Evolutionary conservation across 1,140 invertebrate genomes (phyloP).

Genomic region (Cydia strobilella): DNA sequence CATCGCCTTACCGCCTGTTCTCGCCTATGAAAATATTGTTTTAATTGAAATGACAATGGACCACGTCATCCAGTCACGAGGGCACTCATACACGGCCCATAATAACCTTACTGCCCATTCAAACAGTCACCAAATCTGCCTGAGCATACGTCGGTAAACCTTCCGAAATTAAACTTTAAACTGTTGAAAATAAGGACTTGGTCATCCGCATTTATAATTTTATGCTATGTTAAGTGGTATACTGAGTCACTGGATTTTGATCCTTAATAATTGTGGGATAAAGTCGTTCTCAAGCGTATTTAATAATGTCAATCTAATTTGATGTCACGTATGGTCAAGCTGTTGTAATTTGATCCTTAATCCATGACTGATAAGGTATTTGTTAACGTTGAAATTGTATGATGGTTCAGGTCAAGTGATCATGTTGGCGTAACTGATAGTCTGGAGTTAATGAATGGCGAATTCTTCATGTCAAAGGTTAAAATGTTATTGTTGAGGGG

Average conservation of each 20-base stretch:
- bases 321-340: not conserved
- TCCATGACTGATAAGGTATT: not conserved
- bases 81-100: not conserved
- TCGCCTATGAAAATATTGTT: constrained; percentile 37
- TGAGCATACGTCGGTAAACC: not conserved
- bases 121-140: constrained; percentile 8
- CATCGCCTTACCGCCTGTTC: constrained; percentile 12
- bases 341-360: constrained; percentile 2
- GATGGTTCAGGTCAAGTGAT: not conserved
- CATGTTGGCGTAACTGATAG: not conserved
- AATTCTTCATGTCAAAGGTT: constrained; percentile 23
- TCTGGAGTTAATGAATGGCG: constrained; percentile 4
- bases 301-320: not conserved
- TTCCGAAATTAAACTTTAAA: not conserved
- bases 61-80: not conserved
- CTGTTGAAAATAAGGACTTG: not conserved
- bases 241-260: not conserved
- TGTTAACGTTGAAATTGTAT: not conserved
- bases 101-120: not conserved
- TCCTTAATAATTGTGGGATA: not conserved
- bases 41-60: constrained; percentile 45
- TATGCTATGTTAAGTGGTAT: not conserved
- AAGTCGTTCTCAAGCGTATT: not conserved
- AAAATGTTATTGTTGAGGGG: not conserved
- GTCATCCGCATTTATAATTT: not conserved